These are phyloP conservation scores for Scaptomyza montana DNA, from an alignment of 1,140 invertebrate species.

Conservation along the genomic window DNA sequence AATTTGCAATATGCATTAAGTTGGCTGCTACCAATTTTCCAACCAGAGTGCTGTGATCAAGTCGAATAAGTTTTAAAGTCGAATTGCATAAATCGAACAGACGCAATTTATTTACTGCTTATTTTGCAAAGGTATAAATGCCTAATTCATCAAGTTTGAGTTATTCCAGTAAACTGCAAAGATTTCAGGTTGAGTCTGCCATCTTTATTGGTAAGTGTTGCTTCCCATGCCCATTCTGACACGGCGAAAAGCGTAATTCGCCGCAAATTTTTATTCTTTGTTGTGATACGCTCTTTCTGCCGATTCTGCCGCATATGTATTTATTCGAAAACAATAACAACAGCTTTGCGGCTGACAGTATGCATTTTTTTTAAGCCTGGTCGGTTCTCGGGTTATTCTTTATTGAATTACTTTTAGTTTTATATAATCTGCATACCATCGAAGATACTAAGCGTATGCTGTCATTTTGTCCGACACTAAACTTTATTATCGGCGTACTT, in stretches of 20 bases:
- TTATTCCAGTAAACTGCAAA: constrained; percentile 5
- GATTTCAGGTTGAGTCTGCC: constrained; percentile 14
- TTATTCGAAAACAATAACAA: not conserved
- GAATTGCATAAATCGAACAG: not conserved
- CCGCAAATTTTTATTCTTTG: constrained; percentile 20
- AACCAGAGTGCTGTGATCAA: not conserved
- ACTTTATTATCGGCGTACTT: not conserved
- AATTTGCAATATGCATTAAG: constrained; percentile 14
- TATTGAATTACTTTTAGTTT: not conserved
- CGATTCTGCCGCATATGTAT: not conserved
- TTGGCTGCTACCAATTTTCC: constrained; percentile 26
- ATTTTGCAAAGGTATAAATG: constrained; percentile 16
- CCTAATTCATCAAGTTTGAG: constrained; percentile 4
- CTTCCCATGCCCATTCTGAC: constrained; percentile 4
- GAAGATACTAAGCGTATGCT: not conserved
- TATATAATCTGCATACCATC: not conserved
- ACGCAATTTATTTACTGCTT: not conserved
- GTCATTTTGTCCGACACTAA: not conserved
- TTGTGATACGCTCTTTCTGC: constrained; percentile 38
- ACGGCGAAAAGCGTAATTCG: constrained; percentile 6
- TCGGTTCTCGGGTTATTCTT: not conserved
- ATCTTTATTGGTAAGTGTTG: constrained; percentile 29
- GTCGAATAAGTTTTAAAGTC: not conserved
- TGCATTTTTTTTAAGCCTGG: not conserved
- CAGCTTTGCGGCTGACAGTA: not conserved